Evolutionary conservation across 2,888 invertebrate species (phyloP).

Genomic region (Linnaemya vulpina): DNA sequence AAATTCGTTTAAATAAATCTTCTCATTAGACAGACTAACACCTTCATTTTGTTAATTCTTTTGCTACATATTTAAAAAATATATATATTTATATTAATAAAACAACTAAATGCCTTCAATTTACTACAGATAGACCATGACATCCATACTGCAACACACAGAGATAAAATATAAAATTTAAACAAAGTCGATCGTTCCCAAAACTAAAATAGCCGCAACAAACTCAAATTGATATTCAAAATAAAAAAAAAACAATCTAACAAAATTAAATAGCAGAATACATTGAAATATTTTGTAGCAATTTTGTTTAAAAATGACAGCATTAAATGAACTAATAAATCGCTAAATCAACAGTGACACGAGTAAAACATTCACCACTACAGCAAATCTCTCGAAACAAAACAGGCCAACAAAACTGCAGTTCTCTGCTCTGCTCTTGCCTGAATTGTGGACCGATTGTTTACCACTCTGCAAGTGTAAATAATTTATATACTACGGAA

Average conservation of each 20-base stretch:
- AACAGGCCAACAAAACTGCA: neutral
- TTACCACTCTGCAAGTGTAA: conserved; percentile 48
- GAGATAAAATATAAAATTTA: conserved; percentile 72
- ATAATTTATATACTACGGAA: conserved; percentile 17
- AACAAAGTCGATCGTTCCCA: conserved; percentile 38
- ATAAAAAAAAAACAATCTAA: conserved; percentile 21
- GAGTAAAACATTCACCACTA: conserved; percentile 43
- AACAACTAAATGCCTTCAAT: conserved; percentile 76
- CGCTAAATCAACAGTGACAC: conserved; percentile 68
- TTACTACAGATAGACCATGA: conserved; percentile 77
- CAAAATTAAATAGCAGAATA: conserved; percentile 43
- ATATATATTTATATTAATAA: no score
- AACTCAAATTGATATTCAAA: conserved; percentile 23
- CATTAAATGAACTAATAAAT: conserved; percentile 68
- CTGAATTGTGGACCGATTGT: conserved; percentile 4
- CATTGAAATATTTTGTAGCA: conserved; percentile 68
- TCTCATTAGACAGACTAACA: neutral
- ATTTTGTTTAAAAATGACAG: conserved; percentile 64
- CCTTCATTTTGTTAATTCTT: neutral
- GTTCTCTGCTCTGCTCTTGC: conserved; percentile 1
- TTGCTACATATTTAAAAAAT: conserved; percentile 53
- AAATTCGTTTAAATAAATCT: conserved; percentile 15
- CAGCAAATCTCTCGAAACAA: conserved; percentile 13
- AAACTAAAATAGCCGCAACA: conserved; percentile 26
- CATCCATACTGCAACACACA: neutral